phyloP scores from a whole-genome alignment of 2,113 vertebrate species.

The Ceratotherium simum region DNA sequence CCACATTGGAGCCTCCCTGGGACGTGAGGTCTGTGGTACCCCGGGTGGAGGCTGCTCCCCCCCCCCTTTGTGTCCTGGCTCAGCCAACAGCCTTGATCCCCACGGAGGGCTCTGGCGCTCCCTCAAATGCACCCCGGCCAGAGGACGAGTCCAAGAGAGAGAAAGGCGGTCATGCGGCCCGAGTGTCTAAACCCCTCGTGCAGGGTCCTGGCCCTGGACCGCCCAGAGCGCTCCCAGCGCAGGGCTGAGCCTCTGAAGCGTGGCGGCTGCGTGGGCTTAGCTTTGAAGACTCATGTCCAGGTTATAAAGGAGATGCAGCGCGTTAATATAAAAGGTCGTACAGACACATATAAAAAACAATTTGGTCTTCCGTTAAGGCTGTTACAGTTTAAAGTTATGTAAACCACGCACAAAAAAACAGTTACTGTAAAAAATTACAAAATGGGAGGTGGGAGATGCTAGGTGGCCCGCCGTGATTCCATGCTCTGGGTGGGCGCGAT shows the following conservation, averaged over 20 bases:
- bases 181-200: not conserved
- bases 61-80: not conserved
- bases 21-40: not conserved
- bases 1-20: not conserved
- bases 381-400: constrained; percentile 82
- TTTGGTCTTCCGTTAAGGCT: constrained; percentile 84
- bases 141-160: not conserved
- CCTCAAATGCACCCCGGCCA: not conserved
- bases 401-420: constrained; percentile 82
- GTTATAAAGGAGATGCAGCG: constrained; percentile 64
- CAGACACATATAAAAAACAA: constrained; percentile 71
- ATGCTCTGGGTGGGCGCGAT: constrained; percentile 11
- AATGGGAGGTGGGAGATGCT: constrained; percentile 58
- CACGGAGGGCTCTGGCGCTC: not conserved
- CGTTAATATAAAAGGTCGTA: constrained; percentile 83
- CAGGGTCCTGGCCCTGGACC: not conserved
- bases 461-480: constrained; percentile 46
- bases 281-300: not conserved
- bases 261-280: not conserved
- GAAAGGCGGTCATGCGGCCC: not conserved
- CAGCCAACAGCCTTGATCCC: not conserved
- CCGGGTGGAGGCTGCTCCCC: not conserved
- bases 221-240: fast-evolving
- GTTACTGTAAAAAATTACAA: constrained; percentile 74
- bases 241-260: not conserved